Evolutionary conservation across 2,888 invertebrate genomes (phyloP).

Genomic region (Orthosia incerta): DNA sequence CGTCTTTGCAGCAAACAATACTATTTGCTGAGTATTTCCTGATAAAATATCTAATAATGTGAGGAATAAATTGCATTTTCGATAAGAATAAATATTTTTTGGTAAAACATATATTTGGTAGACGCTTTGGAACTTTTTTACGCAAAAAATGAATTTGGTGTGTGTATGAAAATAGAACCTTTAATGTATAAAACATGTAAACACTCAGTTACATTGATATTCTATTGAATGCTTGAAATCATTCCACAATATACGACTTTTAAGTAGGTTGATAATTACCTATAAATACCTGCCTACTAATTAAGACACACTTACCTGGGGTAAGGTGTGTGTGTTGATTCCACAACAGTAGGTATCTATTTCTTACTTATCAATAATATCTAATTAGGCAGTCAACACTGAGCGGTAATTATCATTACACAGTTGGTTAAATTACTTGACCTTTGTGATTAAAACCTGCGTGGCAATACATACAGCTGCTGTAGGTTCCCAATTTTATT

Average conservation of each 20-base stretch:
- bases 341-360: background rate
- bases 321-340: no score
- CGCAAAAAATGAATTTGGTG: no score
- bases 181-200: background rate
- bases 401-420: background rate
- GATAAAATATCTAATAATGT: conserved; percentile 22
- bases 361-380: background rate
- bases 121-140: background rate
- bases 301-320: background rate
- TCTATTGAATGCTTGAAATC: background rate
- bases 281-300: background rate
- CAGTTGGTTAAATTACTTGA: background rate
- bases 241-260: background rate
- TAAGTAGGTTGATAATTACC: background rate
- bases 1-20: conserved; percentile 43
- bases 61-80: conserved; percentile 7
- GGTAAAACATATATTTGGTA: background rate
- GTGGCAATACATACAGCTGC: conserved; percentile 18
- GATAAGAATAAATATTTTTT: background rate
- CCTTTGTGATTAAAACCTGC: conserved; percentile 10
- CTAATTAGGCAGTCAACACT: conserved; percentile 1
- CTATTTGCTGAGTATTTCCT: conserved; percentile 44
- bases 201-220: background rate
- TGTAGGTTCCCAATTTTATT: background rate
- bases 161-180: no score